Evolutionary conservation across 1,140 invertebrate species (phyloP), one percentile per base, ranked within the genome.

Genomic region (Steinernema feltiae): DNA sequence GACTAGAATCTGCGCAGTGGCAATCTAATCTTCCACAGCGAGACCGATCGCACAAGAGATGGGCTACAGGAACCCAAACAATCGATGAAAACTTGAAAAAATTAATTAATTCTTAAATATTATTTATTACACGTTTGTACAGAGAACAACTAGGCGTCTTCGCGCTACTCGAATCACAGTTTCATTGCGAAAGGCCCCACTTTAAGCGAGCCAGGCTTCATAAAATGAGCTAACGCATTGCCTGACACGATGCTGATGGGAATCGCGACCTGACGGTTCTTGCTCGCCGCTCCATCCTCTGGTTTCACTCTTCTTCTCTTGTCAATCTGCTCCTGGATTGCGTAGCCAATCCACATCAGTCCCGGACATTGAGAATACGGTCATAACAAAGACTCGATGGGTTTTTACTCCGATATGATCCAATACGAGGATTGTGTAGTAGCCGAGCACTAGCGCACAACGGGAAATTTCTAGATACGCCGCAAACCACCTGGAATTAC

Each of bases 321-420:
- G n/a, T 35, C 31, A n/a, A 21, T 71, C 17, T 41, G 27, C 35
- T 73, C 69, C 7, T 70, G 71, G 69, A 79, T 30, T 30, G 46
- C 32, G 35, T 29, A 72, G 1, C 27, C 32, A 15, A 63, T 69
- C 72, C 73, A 81, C 18, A 53, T 48, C 1, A 74, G 1, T 30
- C 63, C 73, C 0, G n/a, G 73, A 76, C 27, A 74, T 72, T 1
- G 32, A 32, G 46, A 32, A 85, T 1, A 84, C 48, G 1, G 76
- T 78, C 29, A 83, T 72, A 46, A 85, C 78, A 73, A 85, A 85
- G n/a, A 85, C 71, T 15, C 83, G 77, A 74, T 85, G 83, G 1
- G 84, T 76, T 46, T 77, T 69, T 27, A 81, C 21, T 27, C 84
- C 81, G 48, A 83, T 73, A 31, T 77, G 35, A 79, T 78, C 48